Conservation (phyloP, 2,888 invertebrate species). For the Acleris emargana region DNA sequence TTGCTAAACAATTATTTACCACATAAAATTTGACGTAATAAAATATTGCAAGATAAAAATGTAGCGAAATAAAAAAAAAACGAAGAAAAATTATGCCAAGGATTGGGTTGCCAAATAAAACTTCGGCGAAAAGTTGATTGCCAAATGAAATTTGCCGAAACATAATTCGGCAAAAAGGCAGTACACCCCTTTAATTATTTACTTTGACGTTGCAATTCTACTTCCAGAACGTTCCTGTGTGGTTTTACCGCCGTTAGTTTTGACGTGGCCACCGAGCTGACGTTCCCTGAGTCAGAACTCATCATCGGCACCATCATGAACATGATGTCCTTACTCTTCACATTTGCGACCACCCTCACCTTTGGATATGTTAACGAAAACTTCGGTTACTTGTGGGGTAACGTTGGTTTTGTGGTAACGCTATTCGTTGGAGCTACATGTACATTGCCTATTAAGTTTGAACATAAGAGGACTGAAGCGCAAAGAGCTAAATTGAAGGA, state of each 20-base stretch:
- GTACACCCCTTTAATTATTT: too few relatives aligned
- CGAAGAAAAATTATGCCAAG: too few relatives aligned
- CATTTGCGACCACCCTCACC: conserved; percentile 53
- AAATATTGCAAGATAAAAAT: too few relatives aligned
- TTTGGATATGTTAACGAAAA: conserved; percentile 52
- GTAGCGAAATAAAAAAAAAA: too few relatives aligned
- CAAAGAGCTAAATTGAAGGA: conserved; percentile 33
- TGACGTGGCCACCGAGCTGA: conserved; percentile 89
- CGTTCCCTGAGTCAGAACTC: conserved; percentile 89
- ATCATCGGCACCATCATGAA: conserved; percentile 85
- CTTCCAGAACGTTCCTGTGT: conserved; percentile 87
- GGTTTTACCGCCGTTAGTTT: conserved; percentile 89
- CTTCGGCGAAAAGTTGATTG: too few relatives aligned
- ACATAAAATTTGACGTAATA: too few relatives aligned
- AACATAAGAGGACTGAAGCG: conserved; percentile 38
- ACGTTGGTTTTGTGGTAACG: conserved; percentile 51
- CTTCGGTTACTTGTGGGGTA: conserved; percentile 57
- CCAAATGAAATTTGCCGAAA: too few relatives aligned
- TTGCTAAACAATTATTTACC: too few relatives aligned
- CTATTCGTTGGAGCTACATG: conserved; percentile 49
- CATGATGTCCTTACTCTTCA: conserved; percentile 51
- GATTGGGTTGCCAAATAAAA: too few relatives aligned
- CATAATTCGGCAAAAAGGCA: too few relatives aligned
- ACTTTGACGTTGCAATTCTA: conserved; percentile 4
- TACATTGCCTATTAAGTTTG: conserved; percentile 40